Conservation (phyloP, 1,140 invertebrate species). For the Macrosteles quadrilineatus region DNA sequence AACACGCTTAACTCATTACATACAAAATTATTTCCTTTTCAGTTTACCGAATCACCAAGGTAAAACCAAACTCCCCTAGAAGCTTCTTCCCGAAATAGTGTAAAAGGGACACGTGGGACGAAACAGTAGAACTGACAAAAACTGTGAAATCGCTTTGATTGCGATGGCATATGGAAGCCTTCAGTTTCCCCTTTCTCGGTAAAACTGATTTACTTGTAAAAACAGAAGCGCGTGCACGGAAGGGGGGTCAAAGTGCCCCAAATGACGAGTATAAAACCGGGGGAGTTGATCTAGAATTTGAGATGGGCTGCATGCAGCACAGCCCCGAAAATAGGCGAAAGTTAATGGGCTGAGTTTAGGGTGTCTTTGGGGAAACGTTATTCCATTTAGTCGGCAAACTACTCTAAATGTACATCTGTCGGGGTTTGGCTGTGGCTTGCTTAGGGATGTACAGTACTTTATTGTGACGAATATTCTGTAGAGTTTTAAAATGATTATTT, state of each 20-base stretch:
- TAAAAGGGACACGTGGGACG: slow-evolving; percentile 8
- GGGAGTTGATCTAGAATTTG: not conserved
- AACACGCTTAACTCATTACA: too few relatives aligned
- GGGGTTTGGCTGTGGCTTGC: too few relatives aligned
- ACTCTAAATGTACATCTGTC: too few relatives aligned
- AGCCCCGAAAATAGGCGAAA: not conserved
- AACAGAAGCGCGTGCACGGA: slow-evolving; percentile 13
- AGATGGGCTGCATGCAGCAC: not conserved
- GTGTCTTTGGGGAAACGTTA: not conserved
- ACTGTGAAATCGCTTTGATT: slow-evolving; percentile 23
- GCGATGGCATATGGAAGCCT: slow-evolving; percentile 12
- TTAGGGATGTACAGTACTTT: too few relatives aligned
- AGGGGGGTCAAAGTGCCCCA: not conserved
- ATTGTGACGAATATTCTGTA: too few relatives aligned
- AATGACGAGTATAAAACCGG: not conserved
- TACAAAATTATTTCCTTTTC: too few relatives aligned
- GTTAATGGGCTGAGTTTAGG: not conserved
- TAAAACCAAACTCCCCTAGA: too few relatives aligned
- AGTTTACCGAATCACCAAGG: too few relatives aligned
- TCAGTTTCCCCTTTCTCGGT: not conserved
- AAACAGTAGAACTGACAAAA: slow-evolving; percentile 16
- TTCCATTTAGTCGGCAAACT: not conserved
- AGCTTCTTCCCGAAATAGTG: not conserved
- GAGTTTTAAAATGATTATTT: too few relatives aligned
- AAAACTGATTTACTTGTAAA: slow-evolving; percentile 21